A percentile compares a stretch with the other conserved stretches of the same genome.
phyloP scores from a whole-genome alignment of 2,113 vertebrate genomes.

The Gavialis gangeticus region DNA sequence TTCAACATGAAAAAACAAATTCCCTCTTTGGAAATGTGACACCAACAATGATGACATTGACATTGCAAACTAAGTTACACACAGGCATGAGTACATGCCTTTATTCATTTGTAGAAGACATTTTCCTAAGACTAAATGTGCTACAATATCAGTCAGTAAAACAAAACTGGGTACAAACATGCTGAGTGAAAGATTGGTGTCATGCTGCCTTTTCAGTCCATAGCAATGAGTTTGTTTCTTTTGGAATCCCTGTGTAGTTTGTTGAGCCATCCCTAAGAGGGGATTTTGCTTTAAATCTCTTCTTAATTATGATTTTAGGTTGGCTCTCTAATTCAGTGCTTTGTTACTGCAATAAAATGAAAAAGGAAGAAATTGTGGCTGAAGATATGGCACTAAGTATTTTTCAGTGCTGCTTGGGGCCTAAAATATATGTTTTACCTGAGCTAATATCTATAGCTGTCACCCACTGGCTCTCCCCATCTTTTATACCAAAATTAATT shows the following conservation, averaged over 20 bases:
- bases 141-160: not conserved
- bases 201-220: not conserved
- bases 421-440: not conserved
- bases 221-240: not conserved
- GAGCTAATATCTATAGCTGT: not conserved
- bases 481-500: not conserved
- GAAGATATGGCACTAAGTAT: not conserved
- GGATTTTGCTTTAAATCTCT: not conserved
- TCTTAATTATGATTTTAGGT: not conserved
- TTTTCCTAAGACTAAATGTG: not conserved
- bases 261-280: not conserved
- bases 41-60: not conserved
- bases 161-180: not conserved
- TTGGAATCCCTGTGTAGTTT: not conserved
- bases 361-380: not conserved
- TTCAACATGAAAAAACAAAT: not conserved
- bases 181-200: not conserved
- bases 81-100: not conserved
- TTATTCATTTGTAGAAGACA: not conserved
- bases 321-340: not conserved
- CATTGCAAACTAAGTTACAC: not conserved
- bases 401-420: accelerated
- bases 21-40: not conserved
- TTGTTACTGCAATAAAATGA: not conserved
- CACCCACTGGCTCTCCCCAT: not conserved